A percentile compares a stretch with the other conserved stretches of the same genome.
phyloP scores from a whole-genome alignment of 2,113 vertebrate species.

The Marmota flaviventris region DNA sequence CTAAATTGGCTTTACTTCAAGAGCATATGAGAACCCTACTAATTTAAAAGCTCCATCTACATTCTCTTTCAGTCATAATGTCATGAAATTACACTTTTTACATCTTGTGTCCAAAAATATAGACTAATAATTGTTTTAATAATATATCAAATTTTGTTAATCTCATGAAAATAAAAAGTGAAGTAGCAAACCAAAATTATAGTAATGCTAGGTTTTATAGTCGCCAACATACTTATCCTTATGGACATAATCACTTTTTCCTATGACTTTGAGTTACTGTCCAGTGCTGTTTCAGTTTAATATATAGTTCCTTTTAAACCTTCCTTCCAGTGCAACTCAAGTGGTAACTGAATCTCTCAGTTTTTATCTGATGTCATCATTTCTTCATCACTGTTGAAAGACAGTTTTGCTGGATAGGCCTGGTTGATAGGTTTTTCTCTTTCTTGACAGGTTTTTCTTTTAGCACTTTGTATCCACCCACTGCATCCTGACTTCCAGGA shows the following conservation, averaged over 20 bases:
- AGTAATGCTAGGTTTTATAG: not conserved
- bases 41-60: no score
- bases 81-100: no score
- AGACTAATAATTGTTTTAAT: not conserved
- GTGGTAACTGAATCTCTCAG: not conserved
- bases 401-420: not conserved
- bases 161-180: not conserved
- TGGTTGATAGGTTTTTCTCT: not conserved
- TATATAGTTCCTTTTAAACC: no score
- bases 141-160: not conserved
- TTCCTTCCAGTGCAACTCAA: not conserved
- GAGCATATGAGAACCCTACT: no score
- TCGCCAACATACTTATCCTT: not conserved
- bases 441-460: not conserved
- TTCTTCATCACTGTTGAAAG: not conserved
- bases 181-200: no score
- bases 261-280: not conserved
- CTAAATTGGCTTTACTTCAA: no score
- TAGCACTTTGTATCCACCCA: not conserved
- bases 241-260: not conserved
- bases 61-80: no score
- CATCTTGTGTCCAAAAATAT: no score
- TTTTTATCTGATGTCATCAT: not conserved
- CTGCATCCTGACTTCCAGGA: not conserved
- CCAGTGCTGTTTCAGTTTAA: not conserved